Base-by-base conservation (phyloP, 2,888 invertebrate species). In the Zygogramma bicolorata region DNA sequence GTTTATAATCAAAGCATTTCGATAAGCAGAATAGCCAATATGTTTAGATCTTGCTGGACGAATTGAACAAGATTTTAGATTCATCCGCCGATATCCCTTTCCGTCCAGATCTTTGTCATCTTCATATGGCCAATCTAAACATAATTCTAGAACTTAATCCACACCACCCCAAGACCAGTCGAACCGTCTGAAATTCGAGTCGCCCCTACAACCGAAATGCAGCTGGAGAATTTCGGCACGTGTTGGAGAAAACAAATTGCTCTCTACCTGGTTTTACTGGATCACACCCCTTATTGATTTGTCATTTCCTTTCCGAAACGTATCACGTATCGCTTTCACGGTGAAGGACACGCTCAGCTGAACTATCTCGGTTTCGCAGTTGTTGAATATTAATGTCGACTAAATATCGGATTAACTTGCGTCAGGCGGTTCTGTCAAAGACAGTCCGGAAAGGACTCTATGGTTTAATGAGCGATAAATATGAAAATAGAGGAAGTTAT, bases 171-270 rank as follows among this genome's bases (percentile, higher is more conserved):
- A 22, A 53, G 5, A 53, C 5, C 53, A n/a, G 25, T 53, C n/a
- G n/a, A 5, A 22, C 2, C n/a, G n/a, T 53, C n/a, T 53, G 53
- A 53, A 59, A 61, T 38, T 38, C 25, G 34, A 22, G 38, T 25
- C 40, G 61, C 34, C 72, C 62, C 58, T 59, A 34, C 42, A 60
- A 62, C 66, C 57, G 71, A 61, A 75, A 67, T 76, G 72, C 75
- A 75, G 77, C 74, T 74, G 73, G 71, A 70, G 68, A 68, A 71
- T 68, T 68, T 70, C 71, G 74, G 72, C 77, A 75, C 78, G 78
- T 77, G 76, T 72, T 75, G 74, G 70, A 68, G 72, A 70, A 66
- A 72, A 77, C 77, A 77, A 77, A 77, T 77, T 77, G 76, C 71
- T 72, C 59, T 59, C 71, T 76, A 76, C 76, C 76, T 76, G 76